phyloP scores from a whole-genome alignment of 2,888 invertebrate genomes.

The Drosophila anceps region DNA sequence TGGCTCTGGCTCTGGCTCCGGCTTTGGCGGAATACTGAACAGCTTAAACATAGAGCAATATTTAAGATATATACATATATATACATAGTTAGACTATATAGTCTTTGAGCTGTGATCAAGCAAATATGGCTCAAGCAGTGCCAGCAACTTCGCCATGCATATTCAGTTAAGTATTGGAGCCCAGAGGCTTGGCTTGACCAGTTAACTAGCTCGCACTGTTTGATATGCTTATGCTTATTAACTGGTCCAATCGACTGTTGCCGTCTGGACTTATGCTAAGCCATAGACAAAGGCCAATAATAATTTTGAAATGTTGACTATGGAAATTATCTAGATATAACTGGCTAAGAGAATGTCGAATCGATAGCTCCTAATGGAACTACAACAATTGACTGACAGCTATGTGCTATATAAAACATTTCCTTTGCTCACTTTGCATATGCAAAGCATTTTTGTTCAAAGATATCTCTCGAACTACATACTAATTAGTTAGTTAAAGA shows the following conservation, averaged over 20 bases:
- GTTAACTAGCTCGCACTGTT: slow-evolving; percentile 55
- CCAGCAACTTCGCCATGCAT: slow-evolving; percentile 37
- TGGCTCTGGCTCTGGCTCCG: slow-evolving; percentile 33
- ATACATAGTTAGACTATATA: not conserved
- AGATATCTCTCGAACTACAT: not conserved
- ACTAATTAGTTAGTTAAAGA: slow-evolving; percentile 3
- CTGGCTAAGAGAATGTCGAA: slow-evolving; percentile 21
- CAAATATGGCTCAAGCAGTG: slow-evolving; percentile 50
- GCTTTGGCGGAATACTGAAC: slow-evolving; percentile 21
- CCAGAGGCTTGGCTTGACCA: slow-evolving; percentile 33
- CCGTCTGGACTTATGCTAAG: slow-evolving; percentile 31
- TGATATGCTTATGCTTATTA: slow-evolving; percentile 65
- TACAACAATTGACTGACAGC: slow-evolving; percentile 17
- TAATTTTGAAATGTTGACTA: slow-evolving; percentile 12
- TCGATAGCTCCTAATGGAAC: slow-evolving; percentile 19
- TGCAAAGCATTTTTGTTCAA: slow-evolving; percentile 21
- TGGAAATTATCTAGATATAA: slow-evolving; percentile 39
- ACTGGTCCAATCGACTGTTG: slow-evolving; percentile 48
- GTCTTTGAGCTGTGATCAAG: slow-evolving; percentile 17
- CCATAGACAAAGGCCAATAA: slow-evolving; percentile 15
- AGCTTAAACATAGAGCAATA: slow-evolving; percentile 18
- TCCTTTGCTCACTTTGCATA: slow-evolving; percentile 16
- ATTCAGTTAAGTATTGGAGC: slow-evolving; percentile 26
- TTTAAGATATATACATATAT: slow-evolving; percentile 9
- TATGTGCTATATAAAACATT: slow-evolving; percentile 1